Evolutionary conservation across 2,888 invertebrate genomes (phyloP), one percentile per base, ranked within the genome.

Genomic region (Papilio demoleus): DNA sequence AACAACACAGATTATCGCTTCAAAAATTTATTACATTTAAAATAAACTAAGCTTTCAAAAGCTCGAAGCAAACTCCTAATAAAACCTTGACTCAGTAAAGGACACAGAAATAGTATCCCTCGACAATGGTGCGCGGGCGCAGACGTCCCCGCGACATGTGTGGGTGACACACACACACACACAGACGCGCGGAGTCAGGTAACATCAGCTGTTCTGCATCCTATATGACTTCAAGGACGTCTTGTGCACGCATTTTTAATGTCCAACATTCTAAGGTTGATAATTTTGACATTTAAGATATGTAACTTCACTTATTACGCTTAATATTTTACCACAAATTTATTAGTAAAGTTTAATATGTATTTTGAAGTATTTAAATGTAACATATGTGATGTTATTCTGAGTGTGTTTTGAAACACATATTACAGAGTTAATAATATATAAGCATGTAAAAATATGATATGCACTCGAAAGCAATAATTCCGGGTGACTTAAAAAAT

Each of bases 161-260:
- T 66, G 61, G 70, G 63, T 73, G 74, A 1, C 70, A 63, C 19
- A 73, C 73, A 74, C 74, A 79, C 17, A 78, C 76, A 79, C 47
- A 17, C 2, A 8, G 0, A 42, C 70, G 80, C 74, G 76, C 75
- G 50, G 84, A 82, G 82, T 86, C 90, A 90, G 90, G 90, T 90
- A 91, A 79, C 85, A 88, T 92, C 92, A 92, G 92, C 92, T 92
- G 92, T 91, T 86, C 83, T 80, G 75, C 84, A 83, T 81, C 85
- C 89, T 92, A 92, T 90, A 91, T 92, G 92, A 92, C 86, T 87
- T 91, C 90, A 92, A 92, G 92, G 92, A 83, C 91, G 83, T 73
- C 79, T 74, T 79, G 86, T 83, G 79, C 79, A 76, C 76, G 72
- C 67, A 66, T 78, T 80, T 80, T 80, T 77, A 78, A 73, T 77